Percentiles rank a stretch among this genome's conserved stretches.
Conservation (phyloP, 92 coral and sea anemone species). For the Porites divaricata region DNA sequence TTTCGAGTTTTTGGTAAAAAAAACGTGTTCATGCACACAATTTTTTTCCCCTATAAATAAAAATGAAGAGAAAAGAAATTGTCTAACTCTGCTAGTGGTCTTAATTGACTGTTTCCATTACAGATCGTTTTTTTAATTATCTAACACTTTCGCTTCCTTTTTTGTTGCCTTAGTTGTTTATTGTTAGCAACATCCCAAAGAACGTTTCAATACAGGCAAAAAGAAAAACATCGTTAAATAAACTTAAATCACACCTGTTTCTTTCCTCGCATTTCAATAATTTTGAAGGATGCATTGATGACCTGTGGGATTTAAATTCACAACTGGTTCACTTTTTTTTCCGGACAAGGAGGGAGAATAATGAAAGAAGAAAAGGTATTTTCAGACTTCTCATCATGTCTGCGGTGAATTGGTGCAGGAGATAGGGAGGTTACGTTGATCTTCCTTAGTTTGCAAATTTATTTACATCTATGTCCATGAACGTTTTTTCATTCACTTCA, state of each 20-base stretch:
- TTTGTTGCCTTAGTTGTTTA: too few species aligned
- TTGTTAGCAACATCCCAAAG: too few species aligned
- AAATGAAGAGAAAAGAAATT: background rate
- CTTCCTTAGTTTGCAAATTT: too few species aligned
- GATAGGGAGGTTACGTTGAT: too few species aligned
- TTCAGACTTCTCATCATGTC: background rate
- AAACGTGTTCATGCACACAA: background rate
- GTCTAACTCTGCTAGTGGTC: too few species aligned
- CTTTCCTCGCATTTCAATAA: background rate
- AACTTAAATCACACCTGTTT: background rate
- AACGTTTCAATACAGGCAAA: background rate
- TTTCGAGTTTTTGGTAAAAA: background rate
- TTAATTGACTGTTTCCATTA: too few species aligned
- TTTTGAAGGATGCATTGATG: constrained; percentile 3
- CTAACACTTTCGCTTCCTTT: too few species aligned
- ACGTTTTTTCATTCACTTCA: too few species aligned
- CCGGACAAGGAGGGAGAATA: background rate
- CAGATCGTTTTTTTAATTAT: too few species aligned
- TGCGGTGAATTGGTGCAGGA: background rate
- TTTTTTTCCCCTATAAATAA: background rate
- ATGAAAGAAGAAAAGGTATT: background rate
- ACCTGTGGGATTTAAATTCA: background rate
- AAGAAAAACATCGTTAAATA: background rate
- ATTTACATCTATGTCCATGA: too few species aligned
- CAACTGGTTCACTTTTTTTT: background rate